These are phyloP conservation scores for Microtus montanus DNA, from an alignment of 2,113 vertebrate genomes.

Conservation along the genomic window DNA sequence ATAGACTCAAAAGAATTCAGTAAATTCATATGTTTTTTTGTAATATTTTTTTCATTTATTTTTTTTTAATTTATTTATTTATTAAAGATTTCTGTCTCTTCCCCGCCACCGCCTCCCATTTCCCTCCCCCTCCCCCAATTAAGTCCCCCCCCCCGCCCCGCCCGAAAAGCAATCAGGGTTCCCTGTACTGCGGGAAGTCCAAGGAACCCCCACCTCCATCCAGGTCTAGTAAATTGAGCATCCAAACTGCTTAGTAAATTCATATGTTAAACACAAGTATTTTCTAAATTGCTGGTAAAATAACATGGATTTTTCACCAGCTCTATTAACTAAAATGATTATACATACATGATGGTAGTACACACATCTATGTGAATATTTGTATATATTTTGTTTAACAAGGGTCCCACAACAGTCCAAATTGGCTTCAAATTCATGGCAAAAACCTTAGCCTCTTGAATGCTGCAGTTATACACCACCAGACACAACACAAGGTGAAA, in stretches of 20 bases:
- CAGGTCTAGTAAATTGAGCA: too few relatives aligned
- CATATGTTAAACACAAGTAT: not conserved
- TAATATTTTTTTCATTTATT: too few relatives aligned
- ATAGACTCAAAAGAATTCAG: not conserved
- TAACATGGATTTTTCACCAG: not conserved
- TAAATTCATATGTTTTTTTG: not conserved
- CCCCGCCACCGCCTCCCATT: too few relatives aligned
- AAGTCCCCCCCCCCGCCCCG: too few relatives aligned
- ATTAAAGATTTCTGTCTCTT: too few relatives aligned
- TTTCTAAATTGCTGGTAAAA: slow-evolving; percentile 25
- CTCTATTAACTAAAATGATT: slow-evolving; percentile 17
- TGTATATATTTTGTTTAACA: not conserved
- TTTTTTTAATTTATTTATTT: too few relatives aligned
- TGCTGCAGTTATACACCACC: not conserved
- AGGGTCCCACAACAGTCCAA: not conserved
- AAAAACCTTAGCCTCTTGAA: not conserved
- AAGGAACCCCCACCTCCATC: too few relatives aligned
- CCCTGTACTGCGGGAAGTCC: too few relatives aligned
- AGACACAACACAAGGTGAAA: not conserved
- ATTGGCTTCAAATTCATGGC: not conserved
- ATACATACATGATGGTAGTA: not conserved
- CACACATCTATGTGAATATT: not conserved
- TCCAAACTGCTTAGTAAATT: too few relatives aligned
- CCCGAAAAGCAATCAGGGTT: too few relatives aligned
- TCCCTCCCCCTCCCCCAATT: too few relatives aligned